Conservation (phyloP, 2,888 invertebrate species). For the Caenorhabditis doughertyi region DNA sequence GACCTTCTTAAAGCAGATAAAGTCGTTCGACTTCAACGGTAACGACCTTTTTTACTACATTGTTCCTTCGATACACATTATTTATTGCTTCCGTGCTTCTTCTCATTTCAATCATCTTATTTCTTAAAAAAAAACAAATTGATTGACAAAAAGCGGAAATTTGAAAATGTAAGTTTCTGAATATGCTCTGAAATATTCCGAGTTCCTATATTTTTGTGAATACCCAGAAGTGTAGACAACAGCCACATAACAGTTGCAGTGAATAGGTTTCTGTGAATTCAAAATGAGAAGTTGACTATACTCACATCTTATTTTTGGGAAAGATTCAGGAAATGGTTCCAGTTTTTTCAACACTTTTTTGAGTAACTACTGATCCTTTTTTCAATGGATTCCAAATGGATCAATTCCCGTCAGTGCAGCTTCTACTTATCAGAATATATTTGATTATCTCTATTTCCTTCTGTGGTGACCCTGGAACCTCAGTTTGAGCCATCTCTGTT, state of each 20-base stretch:
- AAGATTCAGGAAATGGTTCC: no score
- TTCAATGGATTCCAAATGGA: no score
- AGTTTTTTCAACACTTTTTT: no score
- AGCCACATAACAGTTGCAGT: slow-evolving; percentile 7
- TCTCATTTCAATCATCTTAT: slow-evolving; percentile 3
- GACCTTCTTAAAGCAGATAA: slow-evolving; percentile 2
- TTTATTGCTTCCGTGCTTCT: slow-evolving; percentile 44
- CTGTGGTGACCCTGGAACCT: no score
- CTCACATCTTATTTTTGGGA: no score
- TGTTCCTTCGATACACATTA: slow-evolving; percentile 44
- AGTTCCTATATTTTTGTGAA: no score
- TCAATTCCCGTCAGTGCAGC: no score
- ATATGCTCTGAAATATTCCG: background rate
- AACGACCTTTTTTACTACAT: slow-evolving; percentile 55
- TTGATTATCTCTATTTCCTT: no score
- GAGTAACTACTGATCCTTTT: no score
- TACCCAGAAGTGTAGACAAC: slow-evolving; percentile 14
- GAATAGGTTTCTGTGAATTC: slow-evolving; percentile 13
- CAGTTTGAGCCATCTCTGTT: background rate
- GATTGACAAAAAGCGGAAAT: background rate
- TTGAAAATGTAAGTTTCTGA: background rate
- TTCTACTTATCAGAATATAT: no score
- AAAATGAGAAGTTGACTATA: no score
- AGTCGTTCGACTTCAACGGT: slow-evolving; percentile 37
- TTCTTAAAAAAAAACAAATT: slow-evolving; percentile 13